phyloP scores from a whole-genome alignment of 2,888 invertebrate species.

The Phengaris alcon region DNA sequence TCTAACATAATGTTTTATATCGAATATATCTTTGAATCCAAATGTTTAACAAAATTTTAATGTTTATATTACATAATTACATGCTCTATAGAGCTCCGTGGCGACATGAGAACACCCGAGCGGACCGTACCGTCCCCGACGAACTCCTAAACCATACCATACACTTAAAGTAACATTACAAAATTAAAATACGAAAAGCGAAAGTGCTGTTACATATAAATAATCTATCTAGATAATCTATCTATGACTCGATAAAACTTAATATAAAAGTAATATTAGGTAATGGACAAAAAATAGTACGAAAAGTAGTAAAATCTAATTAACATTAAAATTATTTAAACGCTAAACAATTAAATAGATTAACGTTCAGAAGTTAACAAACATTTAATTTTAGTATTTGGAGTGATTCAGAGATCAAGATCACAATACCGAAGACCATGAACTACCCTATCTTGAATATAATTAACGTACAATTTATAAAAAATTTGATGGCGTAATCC shows the following conservation, averaged over 20 bases:
- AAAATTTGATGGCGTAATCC: background rate
- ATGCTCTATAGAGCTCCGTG: background rate
- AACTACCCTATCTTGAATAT: background rate
- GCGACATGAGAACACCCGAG: background rate
- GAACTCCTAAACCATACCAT: background rate
- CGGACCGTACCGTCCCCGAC: background rate
- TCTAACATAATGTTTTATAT: constrained; percentile 63
- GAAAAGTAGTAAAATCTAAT: constrained; percentile 3
- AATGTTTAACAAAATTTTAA: constrained; percentile 40
- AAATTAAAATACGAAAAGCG: constrained; percentile 24
- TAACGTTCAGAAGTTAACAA: constrained; percentile 16
- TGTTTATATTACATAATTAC: constrained; percentile 27
- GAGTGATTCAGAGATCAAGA: constrained; percentile 18
- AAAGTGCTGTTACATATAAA: constrained; percentile 21
- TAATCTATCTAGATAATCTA: constrained; percentile 17
- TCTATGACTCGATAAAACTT: constrained; percentile 23
- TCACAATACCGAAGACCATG: constrained; percentile 8
- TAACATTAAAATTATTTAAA: constrained; percentile 11
- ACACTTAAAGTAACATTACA: constrained; percentile 20
- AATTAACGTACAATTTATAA: background rate
- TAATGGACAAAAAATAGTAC: constrained; percentile 15
- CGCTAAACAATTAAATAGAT: constrained; percentile 13
- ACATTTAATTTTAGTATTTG: constrained; percentile 16
- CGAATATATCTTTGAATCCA: constrained; percentile 43
- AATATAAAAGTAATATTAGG: constrained; percentile 20